Evolutionary conservation across 2,113 vertebrate species (phyloP).

Genomic region (Thomomys bottae): DNA sequence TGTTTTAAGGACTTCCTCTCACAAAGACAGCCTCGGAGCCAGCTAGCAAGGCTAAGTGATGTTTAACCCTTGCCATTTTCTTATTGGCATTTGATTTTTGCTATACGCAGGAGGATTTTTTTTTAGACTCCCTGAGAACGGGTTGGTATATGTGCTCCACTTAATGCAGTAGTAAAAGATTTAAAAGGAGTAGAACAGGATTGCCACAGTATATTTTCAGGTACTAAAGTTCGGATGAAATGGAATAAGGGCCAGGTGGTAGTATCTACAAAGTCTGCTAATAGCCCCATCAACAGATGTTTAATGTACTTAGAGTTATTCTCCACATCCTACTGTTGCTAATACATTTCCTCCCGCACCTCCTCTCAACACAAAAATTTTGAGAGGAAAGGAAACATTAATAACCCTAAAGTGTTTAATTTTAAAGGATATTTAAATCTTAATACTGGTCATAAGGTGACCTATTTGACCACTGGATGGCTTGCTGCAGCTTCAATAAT

Average conservation of each 20-base stretch:
- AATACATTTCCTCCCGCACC: slow-evolving; percentile 83
- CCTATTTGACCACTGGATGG: slow-evolving; percentile 82
- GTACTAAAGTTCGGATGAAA: slow-evolving; percentile 83
- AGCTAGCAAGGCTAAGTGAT: slow-evolving; percentile 40
- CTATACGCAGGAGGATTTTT: slow-evolving; percentile 69
- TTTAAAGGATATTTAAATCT: slow-evolving; percentile 86
- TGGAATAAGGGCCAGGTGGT: slow-evolving; percentile 87
- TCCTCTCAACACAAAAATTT: slow-evolving; percentile 91
- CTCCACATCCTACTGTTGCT: slow-evolving; percentile 89
- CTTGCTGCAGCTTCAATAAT: slow-evolving; percentile 85
- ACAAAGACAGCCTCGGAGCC: background rate
- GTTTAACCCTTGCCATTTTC: slow-evolving; percentile 69
- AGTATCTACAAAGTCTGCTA: slow-evolving; percentile 85
- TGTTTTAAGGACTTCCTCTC: slow-evolving; percentile 62
- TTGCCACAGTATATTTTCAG: slow-evolving; percentile 79
- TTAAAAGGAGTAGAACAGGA: slow-evolving; percentile 75
- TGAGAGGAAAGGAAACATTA: slow-evolving; percentile 91
- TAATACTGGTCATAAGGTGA: slow-evolving; percentile 83
- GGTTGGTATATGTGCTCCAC: slow-evolving; percentile 72
- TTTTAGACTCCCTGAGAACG: slow-evolving; percentile 68
- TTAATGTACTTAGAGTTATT: slow-evolving; percentile 85
- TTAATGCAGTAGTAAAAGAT: slow-evolving; percentile 82
- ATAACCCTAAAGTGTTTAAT: slow-evolving; percentile 86
- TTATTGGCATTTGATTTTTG: slow-evolving; percentile 75
- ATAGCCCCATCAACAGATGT: slow-evolving; percentile 86